Conservation (phyloP, 2,113 vertebrate species). For the Pituophis catenifer region DNA sequence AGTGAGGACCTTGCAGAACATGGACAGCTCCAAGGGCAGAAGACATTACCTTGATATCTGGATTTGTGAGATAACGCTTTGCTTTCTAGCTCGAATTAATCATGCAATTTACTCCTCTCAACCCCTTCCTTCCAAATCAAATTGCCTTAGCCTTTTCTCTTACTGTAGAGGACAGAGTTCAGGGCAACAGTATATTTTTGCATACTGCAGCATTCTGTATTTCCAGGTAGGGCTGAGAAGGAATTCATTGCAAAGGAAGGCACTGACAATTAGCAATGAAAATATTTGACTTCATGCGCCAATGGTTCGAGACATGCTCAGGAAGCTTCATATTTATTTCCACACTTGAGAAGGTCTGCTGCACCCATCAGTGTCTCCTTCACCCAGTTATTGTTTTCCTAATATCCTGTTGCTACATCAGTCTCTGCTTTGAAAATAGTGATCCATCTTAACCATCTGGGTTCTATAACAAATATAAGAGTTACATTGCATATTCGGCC, state of each 20-base stretch:
- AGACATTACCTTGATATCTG: neutral
- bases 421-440: neutral
- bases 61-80: neutral
- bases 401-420: neutral
- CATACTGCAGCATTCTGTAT: neutral
- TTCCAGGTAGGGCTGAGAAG: neutral
- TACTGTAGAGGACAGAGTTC: neutral
- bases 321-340: neutral
- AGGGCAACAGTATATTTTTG: neutral
- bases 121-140: neutral
- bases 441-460: neutral
- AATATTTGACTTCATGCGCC: neutral
- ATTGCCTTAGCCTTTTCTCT: neutral
- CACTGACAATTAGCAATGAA: neutral
- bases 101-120: neutral
- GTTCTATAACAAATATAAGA: neutral
- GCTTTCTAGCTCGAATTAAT: no score
- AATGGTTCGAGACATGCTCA: neutral
- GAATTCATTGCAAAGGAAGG: neutral
- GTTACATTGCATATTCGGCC: neutral
- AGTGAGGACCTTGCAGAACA: neutral
- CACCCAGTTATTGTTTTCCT: neutral
- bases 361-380: neutral
- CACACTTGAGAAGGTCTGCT: neutral
- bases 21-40: conserved; percentile 23